Percentiles rank a stretch among this genome's conserved stretches.
phyloP scores from a whole-genome alignment of 2,797 vertebrate species.

The Argyrosomus regius region DNA sequence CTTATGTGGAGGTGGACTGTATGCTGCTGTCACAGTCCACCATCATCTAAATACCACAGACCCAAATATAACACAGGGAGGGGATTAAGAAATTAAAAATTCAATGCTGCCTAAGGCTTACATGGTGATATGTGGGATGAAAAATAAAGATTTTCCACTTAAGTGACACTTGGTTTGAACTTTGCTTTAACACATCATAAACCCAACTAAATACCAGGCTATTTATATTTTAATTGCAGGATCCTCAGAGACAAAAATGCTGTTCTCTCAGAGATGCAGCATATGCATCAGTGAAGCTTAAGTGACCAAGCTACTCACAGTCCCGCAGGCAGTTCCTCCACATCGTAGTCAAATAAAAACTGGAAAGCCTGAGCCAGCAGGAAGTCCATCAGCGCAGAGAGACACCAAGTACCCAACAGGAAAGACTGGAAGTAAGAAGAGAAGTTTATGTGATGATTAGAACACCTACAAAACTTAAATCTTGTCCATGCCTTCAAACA shows the following conservation, averaged over 20 bases:
- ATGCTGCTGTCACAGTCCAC: slow-evolving; percentile 22
- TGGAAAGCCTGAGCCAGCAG: slow-evolving; percentile 88
- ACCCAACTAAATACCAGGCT: neutral
- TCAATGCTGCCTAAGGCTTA: slow-evolving; percentile 17
- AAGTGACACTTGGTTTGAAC: neutral
- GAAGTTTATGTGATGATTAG: neutral
- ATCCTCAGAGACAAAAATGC: neutral
- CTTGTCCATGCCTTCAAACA: neutral
- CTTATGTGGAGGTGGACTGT: slow-evolving; percentile 9
- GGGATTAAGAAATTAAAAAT: slow-evolving; percentile 29
- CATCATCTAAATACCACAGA: slow-evolving; percentile 13
- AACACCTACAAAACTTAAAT: neutral
- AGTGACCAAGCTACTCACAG: slow-evolving; percentile 88
- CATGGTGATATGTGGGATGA: slow-evolving; percentile 7
- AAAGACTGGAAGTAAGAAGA: slow-evolving; percentile 88
- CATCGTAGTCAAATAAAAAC: slow-evolving; percentile 87
- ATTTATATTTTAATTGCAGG: slow-evolving; percentile 1
- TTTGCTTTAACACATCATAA: neutral
- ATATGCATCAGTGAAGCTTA: neutral
- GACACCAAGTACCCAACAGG: slow-evolving; percentile 92
- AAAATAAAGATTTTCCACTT: slow-evolving; percentile 20
- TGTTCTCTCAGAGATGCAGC: neutral
- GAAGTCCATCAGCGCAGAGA: slow-evolving; percentile 91
- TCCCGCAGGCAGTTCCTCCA: slow-evolving; percentile 93
- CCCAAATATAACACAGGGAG: slow-evolving; percentile 13